phyloP scores from a whole-genome alignment of 2,113 vertebrate species.

The Dascyllus trimaculatus region DNA sequence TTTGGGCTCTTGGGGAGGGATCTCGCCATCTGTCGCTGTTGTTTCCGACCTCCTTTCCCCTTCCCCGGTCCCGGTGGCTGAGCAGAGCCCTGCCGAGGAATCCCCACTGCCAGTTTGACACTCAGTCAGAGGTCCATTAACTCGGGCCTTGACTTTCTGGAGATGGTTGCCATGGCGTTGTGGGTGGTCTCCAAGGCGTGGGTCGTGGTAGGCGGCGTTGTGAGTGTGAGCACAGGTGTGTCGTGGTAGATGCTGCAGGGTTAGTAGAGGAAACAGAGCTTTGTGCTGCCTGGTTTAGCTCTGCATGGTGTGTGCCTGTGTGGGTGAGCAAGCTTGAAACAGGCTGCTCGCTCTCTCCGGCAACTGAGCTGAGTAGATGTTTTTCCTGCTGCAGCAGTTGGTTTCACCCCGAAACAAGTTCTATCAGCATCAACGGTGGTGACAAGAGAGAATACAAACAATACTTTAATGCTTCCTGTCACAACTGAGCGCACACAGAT shows the following conservation, averaged over 20 bases:
- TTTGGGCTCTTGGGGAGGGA: constrained; percentile 11
- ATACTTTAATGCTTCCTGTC: neutral
- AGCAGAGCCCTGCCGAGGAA: constrained; percentile 28
- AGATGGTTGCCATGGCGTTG: constrained; percentile 44
- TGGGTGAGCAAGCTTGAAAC: neutral
- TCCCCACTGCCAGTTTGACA: constrained; percentile 39
- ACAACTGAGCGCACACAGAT: neutral
- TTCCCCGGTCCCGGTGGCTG: constrained; percentile 16
- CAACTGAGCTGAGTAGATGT: constrained; percentile 10
- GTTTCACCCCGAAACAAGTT: constrained; percentile 4
- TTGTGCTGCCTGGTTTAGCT: constrained; percentile 33
- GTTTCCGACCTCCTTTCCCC: constrained; percentile 13
- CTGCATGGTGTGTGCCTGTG: neutral
- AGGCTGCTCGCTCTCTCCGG: neutral
- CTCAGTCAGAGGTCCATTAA: constrained; percentile 51
- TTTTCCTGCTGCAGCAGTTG: constrained; percentile 1
- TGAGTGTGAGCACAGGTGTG: constrained; percentile 51
- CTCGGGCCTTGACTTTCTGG: neutral
- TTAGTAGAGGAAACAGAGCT: constrained; percentile 11
- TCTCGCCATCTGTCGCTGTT: constrained; percentile 53
- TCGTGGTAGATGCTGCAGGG: constrained; percentile 37
- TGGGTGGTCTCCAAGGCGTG: neutral
- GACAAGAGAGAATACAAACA: neutral
- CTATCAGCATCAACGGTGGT: neutral
- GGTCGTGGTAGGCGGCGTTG: neutral